A percentile compares a stretch with the other conserved stretches of the same genome.
phyloP scores from a whole-genome alignment of 2,797 vertebrate genomes.

The Eulemur coronatus region DNA sequence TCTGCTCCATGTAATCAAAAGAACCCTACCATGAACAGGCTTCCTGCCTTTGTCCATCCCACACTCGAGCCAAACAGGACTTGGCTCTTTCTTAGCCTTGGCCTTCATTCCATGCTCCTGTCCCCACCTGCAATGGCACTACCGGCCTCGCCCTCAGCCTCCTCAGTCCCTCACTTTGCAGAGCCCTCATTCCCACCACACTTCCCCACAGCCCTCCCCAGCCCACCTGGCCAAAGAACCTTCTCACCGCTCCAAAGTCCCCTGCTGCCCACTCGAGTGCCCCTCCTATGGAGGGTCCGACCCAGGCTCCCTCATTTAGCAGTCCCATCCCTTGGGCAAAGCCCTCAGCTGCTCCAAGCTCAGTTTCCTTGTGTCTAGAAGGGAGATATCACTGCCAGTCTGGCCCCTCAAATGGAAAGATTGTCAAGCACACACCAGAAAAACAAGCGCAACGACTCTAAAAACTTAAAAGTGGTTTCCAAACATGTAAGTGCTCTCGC shows the following conservation, averaged over 20 bases:
- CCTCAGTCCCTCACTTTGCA: background rate
- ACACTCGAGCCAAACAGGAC: background rate
- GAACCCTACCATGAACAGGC: background rate
- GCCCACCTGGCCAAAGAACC: background rate
- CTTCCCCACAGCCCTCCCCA: background rate
- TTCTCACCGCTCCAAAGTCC: background rate
- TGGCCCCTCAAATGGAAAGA: background rate
- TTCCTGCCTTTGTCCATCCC: background rate
- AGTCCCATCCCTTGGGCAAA: background rate
- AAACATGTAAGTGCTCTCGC: background rate
- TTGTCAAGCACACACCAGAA: background rate
- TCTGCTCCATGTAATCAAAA: background rate
- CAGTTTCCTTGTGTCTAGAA: background rate
- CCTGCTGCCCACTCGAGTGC: fast-evolving
- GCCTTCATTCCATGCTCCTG: background rate
- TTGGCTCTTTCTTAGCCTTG: background rate
- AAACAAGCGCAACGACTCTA: background rate
- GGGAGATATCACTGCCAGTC: too few relatives aligned
- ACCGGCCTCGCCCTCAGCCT: fast-evolving
- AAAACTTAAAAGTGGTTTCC: background rate
- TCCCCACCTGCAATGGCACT: fast-evolving
- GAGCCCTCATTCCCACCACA: background rate
- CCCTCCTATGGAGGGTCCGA: background rate
- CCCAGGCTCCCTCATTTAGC: background rate
- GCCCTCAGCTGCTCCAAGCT: background rate